These are phyloP conservation scores for Pseudonaja textilis DNA, from an alignment of 2,113 vertebrate species.

Conservation along the genomic window DNA sequence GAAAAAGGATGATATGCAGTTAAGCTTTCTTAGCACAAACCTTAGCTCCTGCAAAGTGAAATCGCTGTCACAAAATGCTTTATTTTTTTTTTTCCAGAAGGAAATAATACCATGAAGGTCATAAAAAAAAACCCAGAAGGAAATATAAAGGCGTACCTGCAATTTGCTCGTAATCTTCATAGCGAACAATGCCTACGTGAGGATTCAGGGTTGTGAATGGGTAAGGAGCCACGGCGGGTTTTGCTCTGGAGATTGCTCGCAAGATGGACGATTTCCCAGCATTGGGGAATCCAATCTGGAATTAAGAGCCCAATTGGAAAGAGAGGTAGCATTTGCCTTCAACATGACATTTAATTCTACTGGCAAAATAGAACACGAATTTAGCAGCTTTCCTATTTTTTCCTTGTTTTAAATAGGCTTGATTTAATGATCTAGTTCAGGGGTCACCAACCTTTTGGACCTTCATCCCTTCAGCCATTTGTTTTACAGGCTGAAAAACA, in stretches of 20 bases:
- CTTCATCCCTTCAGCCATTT: neutral
- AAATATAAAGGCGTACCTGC: constrained; percentile 74
- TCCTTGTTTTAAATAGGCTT: neutral
- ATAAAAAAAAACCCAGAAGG: neutral
- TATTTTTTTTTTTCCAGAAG: neutral
- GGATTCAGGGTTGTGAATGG: constrained; percentile 95
- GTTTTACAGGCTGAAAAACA: neutral
- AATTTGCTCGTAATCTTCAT: constrained; percentile 87
- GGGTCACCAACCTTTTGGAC: neutral
- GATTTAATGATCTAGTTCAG: neutral
- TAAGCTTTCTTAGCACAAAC: neutral
- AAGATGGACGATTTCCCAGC: constrained; percentile 93
- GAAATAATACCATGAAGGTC: neutral
- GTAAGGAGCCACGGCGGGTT: constrained; percentile 89
- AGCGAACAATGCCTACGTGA: constrained; percentile 86
- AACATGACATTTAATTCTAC: neutral
- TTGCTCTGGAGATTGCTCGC: constrained; percentile 88
- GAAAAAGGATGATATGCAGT: neutral
- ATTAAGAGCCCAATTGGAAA: constrained; percentile 9
- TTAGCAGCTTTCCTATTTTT: neutral
- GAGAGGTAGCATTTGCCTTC: neutral
- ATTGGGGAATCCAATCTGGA: constrained; percentile 94
- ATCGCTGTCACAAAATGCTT: neutral
- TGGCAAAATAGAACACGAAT: neutral
- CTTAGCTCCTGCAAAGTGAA: neutral